Conservation (phyloP, 2,888 invertebrate species). For the Oscheius sp. region DNA sequence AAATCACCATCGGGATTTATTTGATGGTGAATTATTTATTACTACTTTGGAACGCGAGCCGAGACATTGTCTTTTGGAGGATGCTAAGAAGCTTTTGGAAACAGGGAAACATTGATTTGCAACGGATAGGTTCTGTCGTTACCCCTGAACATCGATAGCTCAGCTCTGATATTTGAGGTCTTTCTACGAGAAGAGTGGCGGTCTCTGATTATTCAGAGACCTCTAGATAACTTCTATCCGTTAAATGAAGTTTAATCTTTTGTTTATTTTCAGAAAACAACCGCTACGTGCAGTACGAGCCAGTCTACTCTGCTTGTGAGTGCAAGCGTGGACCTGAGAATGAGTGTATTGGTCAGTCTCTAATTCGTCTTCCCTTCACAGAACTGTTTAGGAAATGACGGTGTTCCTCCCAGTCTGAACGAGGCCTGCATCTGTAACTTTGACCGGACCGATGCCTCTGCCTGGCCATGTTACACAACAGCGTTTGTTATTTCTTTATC, state of each 20-base stretch:
- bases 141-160: too few species aligned
- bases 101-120: too few species aligned
- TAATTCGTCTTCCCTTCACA: neutral
- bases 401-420: slow-evolving; percentile 51
- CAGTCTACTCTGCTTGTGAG: slow-evolving; percentile 68
- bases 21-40: too few species aligned
- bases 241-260: neutral
- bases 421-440: slow-evolving; percentile 69
- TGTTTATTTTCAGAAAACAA: slow-evolving; percentile 54
- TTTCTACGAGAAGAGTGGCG: too few species aligned
- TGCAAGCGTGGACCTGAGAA: slow-evolving; percentile 49
- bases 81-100: neutral
- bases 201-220: too few species aligned
- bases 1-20: neutral
- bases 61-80: neutral
- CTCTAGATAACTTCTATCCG: too few species aligned
- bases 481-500: slow-evolving; percentile 35
- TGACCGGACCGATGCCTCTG: slow-evolving; percentile 66
- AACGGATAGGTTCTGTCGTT: too few species aligned
- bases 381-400: slow-evolving; percentile 38
- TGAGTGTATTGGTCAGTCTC: slow-evolving; percentile 54
- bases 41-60: neutral
- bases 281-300: slow-evolving; percentile 70
- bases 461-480: slow-evolving; percentile 71
- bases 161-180: too few species aligned